These are phyloP conservation scores for Microcebus jonahi DNA, from an alignment of 2,113 vertebrate genomes.

Conservation along the genomic window DNA sequence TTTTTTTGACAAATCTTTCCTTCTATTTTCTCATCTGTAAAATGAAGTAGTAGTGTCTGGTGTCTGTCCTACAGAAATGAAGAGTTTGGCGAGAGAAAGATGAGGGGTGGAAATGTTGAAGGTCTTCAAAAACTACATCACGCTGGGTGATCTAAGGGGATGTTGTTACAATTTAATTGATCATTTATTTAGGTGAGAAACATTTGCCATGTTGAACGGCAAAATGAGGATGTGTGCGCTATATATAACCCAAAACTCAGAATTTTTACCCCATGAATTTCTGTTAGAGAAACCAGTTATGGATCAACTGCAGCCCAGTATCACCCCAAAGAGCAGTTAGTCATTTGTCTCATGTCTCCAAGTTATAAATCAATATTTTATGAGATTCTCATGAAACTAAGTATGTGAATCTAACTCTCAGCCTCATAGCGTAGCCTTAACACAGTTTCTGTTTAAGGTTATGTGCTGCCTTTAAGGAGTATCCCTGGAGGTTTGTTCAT, in stretches of 20 bases:
- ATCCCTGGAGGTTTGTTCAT: background rate
- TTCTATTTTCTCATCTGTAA: background rate
- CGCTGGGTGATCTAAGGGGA: background rate
- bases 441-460: background rate
- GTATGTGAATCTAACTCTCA: background rate
- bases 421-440: background rate
- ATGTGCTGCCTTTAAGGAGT: background rate
- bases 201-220: background rate
- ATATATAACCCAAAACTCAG: background rate
- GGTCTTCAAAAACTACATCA: background rate
- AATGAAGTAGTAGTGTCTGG: background rate
- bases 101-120: background rate
- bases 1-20: background rate
- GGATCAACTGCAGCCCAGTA: constrained; percentile 25
- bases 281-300: constrained; percentile 10
- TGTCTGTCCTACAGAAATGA: background rate
- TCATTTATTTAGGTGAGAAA: background rate
- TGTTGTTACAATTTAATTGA: background rate
- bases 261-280: constrained; percentile 21
- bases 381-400: constrained; percentile 18
- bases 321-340: background rate
- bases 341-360: constrained; percentile 42
- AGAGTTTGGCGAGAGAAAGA: background rate
- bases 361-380: constrained; percentile 58
- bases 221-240: background rate